phyloP scores from a whole-genome alignment of 2,888 invertebrate species.

The Candidula unifasciata region DNA sequence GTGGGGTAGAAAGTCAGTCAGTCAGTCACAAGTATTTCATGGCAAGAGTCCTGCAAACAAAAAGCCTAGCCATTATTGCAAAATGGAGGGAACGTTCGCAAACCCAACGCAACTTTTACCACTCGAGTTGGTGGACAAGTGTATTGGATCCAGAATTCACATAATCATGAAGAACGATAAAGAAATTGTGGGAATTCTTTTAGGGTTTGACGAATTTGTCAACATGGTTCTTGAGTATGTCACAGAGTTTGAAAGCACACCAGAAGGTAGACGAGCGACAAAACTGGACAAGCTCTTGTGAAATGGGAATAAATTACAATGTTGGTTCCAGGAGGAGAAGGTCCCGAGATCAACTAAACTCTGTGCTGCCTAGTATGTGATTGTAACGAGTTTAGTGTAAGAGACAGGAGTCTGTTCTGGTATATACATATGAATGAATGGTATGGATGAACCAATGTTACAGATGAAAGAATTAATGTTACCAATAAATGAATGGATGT shows the following conservation, averaged over 20 bases:
- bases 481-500: too few species aligned
- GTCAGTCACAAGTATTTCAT: too few species aligned
- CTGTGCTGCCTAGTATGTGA: too few species aligned
- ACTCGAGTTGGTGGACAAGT: conserved; percentile 97
- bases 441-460: too few species aligned
- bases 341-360: conserved; percentile 66
- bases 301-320: conserved; percentile 99
- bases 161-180: conserved; percentile 99
- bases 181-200: conserved; percentile 97
- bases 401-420: too few species aligned
- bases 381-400: too few species aligned
- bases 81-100: conserved; percentile 68
- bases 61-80: too few species aligned
- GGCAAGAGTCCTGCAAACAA: too few species aligned
- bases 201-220: conserved; percentile 98
- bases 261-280: conserved; percentile 93
- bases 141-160: conserved; percentile 98
- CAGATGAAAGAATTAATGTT: too few species aligned
- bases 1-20: too few species aligned
- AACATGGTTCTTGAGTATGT: conserved; percentile 98
- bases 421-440: too few species aligned
- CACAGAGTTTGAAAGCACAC: conserved; percentile 97
- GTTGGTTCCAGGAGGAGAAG: conserved; percentile 79
- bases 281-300: conserved; percentile 97
- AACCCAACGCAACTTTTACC: conserved; percentile 94